These are phyloP conservation scores for Caenorhabditis angaria DNA, from an alignment of 2,888 invertebrate genomes.

Conservation along the genomic window DNA sequence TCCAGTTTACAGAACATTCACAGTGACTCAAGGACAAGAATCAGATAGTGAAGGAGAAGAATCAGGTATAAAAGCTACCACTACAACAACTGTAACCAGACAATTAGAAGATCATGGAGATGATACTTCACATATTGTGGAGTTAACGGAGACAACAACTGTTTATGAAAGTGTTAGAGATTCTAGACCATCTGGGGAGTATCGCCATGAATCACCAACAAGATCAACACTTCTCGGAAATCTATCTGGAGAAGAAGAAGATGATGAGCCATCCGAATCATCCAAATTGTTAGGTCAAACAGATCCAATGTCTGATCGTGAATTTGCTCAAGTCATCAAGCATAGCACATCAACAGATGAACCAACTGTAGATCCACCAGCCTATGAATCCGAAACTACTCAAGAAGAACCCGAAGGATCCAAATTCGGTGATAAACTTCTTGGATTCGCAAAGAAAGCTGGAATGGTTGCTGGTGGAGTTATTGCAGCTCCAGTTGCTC, in stretches of 20 bases:
- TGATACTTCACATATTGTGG: too few relatives aligned
- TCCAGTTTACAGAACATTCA: not conserved
- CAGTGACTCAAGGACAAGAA: conserved; percentile 5
- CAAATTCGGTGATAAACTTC: conserved; percentile 41
- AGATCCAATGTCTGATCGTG: not conserved
- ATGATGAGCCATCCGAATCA: not conserved
- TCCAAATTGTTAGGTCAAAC: not conserved
- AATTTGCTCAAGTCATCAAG: conserved; percentile 1
- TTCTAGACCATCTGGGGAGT: too few relatives aligned
- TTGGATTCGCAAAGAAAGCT: conserved; percentile 54
- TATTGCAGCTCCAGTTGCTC: conserved; percentile 55
- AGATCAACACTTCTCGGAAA: not conserved
- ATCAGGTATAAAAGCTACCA: not conserved
- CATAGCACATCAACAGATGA: not conserved
- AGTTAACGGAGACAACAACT: too few relatives aligned
- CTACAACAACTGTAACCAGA: not conserved
- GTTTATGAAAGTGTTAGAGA: too few relatives aligned
- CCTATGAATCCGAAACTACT: not conserved
- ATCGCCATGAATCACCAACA: not conserved
- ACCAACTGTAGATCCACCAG: not conserved
- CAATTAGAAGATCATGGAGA: not conserved
- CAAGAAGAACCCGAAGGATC: conserved; percentile 11
- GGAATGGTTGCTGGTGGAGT: conserved; percentile 59
- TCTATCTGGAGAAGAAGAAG: conserved; percentile 1
- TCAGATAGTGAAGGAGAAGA: not conserved